These are phyloP conservation scores for Brevipalpus yothersi DNA, from an alignment of 1,140 invertebrate species.

Conservation along the genomic window DNA sequence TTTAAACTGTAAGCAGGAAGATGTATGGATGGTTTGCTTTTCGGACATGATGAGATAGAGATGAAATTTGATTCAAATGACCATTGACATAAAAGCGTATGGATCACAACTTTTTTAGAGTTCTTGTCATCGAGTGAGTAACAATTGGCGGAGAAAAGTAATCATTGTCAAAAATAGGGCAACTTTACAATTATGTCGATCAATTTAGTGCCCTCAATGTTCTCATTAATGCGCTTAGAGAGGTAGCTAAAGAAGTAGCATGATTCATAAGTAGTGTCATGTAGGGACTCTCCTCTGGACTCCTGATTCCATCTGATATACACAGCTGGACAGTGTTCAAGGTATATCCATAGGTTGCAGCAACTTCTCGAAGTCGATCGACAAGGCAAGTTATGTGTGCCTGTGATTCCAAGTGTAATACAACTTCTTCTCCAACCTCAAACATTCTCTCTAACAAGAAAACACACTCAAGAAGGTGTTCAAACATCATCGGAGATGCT, in stretches of 20 bases:
- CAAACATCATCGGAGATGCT: conserved; percentile 26
- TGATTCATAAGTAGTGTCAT: conserved; percentile 32
- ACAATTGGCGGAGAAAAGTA: too few species aligned
- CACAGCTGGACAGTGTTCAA: conserved; percentile 18
- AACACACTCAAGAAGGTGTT: conserved; percentile 40
- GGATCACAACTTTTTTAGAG: too few species aligned
- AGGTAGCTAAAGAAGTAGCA: conserved; percentile 50
- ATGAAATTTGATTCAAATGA: too few species aligned
- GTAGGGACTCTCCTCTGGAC: conserved; percentile 22
- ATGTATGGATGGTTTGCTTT: too few species aligned
- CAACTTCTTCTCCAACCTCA: conserved; percentile 38
- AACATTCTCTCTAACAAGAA: conserved; percentile 30
- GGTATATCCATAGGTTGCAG: conserved; percentile 38
- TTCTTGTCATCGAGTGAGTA: too few species aligned
- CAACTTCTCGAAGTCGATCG: conserved; percentile 47
- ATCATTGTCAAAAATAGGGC: too few species aligned
- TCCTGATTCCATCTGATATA: conserved; percentile 15
- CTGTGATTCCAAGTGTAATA: conserved; percentile 42
- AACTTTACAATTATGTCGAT: too few species aligned
- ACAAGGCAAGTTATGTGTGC: conserved; percentile 51
- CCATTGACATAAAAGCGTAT: too few species aligned
- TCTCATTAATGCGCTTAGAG: conserved; percentile 48
- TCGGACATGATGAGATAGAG: too few species aligned
- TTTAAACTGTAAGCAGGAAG: too few species aligned
- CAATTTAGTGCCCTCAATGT: conserved; percentile 41